Percentiles rank a stretch among this genome's conserved stretches.
Conservation (phyloP, 2,113 vertebrate species). For the Albula glossodonta region DNA sequence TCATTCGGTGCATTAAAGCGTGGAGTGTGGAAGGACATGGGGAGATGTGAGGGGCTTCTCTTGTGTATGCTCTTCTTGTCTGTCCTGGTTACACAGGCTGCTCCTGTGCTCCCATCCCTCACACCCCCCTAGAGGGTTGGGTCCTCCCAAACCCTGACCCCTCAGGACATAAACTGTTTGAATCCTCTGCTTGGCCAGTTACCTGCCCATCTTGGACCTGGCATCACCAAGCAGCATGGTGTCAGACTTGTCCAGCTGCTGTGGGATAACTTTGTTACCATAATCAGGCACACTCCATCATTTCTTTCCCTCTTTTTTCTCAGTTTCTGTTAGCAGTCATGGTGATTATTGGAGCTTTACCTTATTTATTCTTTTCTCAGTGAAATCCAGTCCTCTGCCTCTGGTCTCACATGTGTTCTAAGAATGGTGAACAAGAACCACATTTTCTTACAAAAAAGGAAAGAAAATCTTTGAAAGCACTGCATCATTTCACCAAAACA, state of each 20-base stretch:
- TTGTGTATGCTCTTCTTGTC: not conserved
- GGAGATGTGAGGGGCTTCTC: not conserved
- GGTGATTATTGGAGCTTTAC: slow-evolving; percentile 53
- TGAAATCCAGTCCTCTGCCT: slow-evolving; percentile 29
- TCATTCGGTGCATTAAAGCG: not conserved
- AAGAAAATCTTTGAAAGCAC: slow-evolving; percentile 49
- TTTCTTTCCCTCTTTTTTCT: slow-evolving; percentile 23
- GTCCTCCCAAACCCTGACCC: no score
- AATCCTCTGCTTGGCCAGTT: no score
- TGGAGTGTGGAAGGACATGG: not conserved
- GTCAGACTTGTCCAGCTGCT: no score
- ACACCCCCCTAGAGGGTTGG: no score
- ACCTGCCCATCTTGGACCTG: no score
- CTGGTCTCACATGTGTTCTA: slow-evolving; percentile 53
- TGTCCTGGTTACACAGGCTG: not conserved
- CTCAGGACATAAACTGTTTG: no score
- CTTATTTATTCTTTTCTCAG: slow-evolving; percentile 42
- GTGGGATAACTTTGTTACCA: no score
- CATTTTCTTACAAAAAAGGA: slow-evolving; percentile 60
- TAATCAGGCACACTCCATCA: not conserved
- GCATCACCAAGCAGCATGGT: no score
- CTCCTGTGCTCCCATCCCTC: no score
- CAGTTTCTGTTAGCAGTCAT: slow-evolving; percentile 45
- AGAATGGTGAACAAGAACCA: slow-evolving; percentile 60
- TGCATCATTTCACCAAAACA: no score